These are phyloP conservation scores for Mirounga angustirostris DNA, from an alignment of 2,113 vertebrate species.

Conservation along the genomic window DNA sequence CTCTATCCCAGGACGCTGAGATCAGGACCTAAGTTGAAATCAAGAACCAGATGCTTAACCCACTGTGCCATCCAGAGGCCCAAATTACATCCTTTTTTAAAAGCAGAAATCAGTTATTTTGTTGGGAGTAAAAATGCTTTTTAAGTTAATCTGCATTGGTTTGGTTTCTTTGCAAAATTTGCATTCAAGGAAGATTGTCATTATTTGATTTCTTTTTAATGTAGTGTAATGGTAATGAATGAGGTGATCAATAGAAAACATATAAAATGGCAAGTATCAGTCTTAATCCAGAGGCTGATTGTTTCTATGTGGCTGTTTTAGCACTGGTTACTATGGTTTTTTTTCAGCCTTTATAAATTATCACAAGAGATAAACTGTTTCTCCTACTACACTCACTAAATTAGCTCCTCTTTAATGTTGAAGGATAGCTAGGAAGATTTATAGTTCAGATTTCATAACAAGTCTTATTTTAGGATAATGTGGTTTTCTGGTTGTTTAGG, in stretches of 20 bases:
- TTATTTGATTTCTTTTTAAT: constrained; percentile 34
- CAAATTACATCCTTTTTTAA: neutral
- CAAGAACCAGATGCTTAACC: neutral
- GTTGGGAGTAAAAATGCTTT: neutral
- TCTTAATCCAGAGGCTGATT: neutral
- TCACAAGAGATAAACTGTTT: neutral
- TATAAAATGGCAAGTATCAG: neutral
- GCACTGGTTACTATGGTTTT: neutral
- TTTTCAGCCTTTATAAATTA: neutral
- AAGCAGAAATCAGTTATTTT: constrained; percentile 31
- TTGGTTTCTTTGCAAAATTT: neutral
- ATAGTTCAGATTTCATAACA: constrained; percentile 45
- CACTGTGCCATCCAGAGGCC: neutral
- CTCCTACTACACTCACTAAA: neutral
- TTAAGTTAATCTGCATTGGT: constrained; percentile 10
- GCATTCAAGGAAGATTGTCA: neutral
- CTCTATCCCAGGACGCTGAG: neutral
- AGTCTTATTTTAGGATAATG: constrained; percentile 27
- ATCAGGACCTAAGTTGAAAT: neutral
- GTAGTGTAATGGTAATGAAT: neutral
- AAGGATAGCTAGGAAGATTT: neutral
- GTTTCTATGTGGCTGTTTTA: constrained; percentile 26
- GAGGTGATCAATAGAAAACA: neutral
- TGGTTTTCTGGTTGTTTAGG: constrained; percentile 34
- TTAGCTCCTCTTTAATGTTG: constrained; percentile 40